Conservation (phyloP, 1,140 invertebrate genomes). For the Sycophaga agraensis region DNA sequence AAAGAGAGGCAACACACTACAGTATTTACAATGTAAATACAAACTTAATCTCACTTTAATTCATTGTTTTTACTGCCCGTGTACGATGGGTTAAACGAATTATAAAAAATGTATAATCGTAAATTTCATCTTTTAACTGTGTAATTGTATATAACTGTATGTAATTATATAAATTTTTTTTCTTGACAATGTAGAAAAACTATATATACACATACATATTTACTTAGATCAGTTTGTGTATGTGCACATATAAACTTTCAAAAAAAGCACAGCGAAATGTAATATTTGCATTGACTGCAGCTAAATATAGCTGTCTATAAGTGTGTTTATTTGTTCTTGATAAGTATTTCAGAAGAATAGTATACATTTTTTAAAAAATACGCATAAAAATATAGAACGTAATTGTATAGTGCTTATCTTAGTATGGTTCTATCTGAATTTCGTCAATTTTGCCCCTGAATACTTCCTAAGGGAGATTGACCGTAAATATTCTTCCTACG, state of each 20-base stretch:
- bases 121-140: no score
- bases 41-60: neutral
- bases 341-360: neutral
- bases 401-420: neutral
- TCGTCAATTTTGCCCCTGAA: slow-evolving; percentile 16
- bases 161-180: slow-evolving; percentile 16
- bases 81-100: no score
- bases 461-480: neutral
- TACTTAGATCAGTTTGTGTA: neutral
- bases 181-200: neutral
- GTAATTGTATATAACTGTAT: no score
- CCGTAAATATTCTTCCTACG: slow-evolving; percentile 12
- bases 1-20: neutral
- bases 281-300: slow-evolving; percentile 14
- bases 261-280: slow-evolving; percentile 6
- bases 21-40: slow-evolving; percentile 24
- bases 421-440: slow-evolving; percentile 12
- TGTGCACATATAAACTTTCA: neutral
- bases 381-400: no score
- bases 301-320: slow-evolving; percentile 6
- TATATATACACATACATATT: no score
- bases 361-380: no score
- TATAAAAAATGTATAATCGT: no score
- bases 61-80: neutral
- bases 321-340: slow-evolving; percentile 5